Evolutionary conservation across 1,140 invertebrate genomes (phyloP).

Genomic region (Camponotus vicinus): DNA sequence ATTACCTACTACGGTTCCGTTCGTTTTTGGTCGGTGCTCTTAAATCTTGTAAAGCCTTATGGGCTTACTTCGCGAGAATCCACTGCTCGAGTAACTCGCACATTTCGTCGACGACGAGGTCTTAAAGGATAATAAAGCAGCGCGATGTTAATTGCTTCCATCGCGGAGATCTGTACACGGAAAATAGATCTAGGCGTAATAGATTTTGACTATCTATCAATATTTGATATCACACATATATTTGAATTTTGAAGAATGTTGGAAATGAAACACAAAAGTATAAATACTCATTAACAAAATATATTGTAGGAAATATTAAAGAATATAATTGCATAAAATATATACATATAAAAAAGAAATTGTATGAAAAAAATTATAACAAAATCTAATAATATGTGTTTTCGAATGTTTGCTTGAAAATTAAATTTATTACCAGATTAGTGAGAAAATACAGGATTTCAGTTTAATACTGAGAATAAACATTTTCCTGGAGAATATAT

Average conservation of each 20-base stretch:
- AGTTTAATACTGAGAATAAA: too few relatives aligned
- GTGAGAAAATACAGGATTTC: too few relatives aligned
- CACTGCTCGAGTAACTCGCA: conserved; percentile 12
- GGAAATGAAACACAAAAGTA: conserved; percentile 8
- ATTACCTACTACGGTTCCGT: background rate
- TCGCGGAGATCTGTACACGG: background rate
- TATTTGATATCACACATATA: too few relatives aligned
- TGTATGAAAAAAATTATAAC: background rate
- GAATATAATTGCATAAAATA: background rate
- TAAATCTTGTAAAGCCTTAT: conserved; percentile 55
- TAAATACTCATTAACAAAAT: background rate
- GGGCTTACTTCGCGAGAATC: conserved; percentile 44
- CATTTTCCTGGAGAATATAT: too few relatives aligned
- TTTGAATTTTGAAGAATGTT: conserved; percentile 49
- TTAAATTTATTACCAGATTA: background rate
- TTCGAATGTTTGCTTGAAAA: background rate
- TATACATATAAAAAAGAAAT: background rate
- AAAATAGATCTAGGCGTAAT: conserved; percentile 32
- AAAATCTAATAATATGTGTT: background rate
- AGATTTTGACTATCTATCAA: conserved; percentile 51
- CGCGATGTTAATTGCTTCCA: conserved; percentile 64
- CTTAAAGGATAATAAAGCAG: conserved; percentile 73
- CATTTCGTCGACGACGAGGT: conserved; percentile 50
- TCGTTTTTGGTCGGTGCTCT: background rate
- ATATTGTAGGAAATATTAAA: background rate